Base-by-base conservation (phyloP, 2,113 vertebrate species). In the Cynoglossus semilaevis region DNA sequence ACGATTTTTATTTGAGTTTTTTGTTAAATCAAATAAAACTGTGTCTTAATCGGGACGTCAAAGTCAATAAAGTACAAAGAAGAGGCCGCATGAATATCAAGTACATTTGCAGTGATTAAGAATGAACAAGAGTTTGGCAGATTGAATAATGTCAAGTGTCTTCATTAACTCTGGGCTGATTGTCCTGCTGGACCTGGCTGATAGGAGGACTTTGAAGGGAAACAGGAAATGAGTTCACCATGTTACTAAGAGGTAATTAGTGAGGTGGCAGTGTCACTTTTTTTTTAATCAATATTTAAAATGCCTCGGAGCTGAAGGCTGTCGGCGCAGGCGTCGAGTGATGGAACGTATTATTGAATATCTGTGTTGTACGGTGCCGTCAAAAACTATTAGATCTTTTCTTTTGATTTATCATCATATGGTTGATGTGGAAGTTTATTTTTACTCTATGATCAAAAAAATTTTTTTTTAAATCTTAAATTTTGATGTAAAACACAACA, bases 151-250 rank as follows among this genome's bases (percentile, higher is more conserved):
- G 52, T 69, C 55, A 45, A 58, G 56, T 71, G 63, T 77, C 60
- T 71, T 73, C 75, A 67, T 73, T 75, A 81, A 53, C 58, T 62
- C 62, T 54, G 51, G 42, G 61, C 64, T 61, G 58, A 75, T 71
- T 64, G 66, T 75, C 74, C 55, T 65, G 53, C 65, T 18, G 51
- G 54, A 16, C 68, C 74, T 64, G 66, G 53, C 55, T 67, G 74
- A 85, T 54, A 64, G 36, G 82, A 67, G 78, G 66, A 66, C 79
- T 79, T 76, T 84, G 63, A 79, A 68, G 82, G 59, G 74, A 79
- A 74, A 72, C 73, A 54, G 69, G 73, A 58, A 47, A 57, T 63
- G 63, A 79, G 51, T 17, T 8, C 11, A 16, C 50, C 14, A 47
- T n/a, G 34, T 56, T 76, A 77, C 63, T 29, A 46, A 63, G 62